These are phyloP conservation scores for Cricetomys ansorgei DNA, from an alignment of 2,113 vertebrate species.

Conservation along the genomic window DNA sequence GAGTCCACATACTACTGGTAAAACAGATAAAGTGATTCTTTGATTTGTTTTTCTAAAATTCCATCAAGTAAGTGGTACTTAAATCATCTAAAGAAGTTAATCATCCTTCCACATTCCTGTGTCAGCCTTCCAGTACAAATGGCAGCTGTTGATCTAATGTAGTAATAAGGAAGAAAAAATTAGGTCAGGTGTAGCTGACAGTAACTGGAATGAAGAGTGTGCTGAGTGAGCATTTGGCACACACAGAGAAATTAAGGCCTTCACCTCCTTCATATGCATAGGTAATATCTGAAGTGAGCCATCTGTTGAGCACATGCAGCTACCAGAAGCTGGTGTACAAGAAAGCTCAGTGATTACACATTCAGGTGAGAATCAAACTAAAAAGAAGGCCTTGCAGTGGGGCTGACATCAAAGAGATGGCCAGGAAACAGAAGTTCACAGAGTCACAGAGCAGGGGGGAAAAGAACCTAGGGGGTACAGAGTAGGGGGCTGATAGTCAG, in stretches of 20 bases:
- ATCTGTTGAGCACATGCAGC: neutral
- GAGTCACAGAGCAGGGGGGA: neutral
- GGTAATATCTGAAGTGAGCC: neutral
- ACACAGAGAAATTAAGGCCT: neutral
- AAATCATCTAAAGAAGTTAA: neutral
- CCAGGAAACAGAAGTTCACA: neutral
- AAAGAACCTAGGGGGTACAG: too few relatives aligned
- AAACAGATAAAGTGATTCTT: slow-evolving; percentile 1
- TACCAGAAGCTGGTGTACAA: neutral
- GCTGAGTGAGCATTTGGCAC: neutral
- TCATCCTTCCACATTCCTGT: neutral
- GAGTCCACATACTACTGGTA: neutral
- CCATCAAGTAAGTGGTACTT: neutral
- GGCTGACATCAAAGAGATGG: neutral
- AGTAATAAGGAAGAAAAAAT: neutral
- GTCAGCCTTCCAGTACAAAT: neutral
- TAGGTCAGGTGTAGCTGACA: neutral
- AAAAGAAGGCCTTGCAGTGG: neutral
- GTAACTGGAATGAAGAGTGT: slow-evolving; percentile 6
- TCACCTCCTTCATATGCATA: neutral
- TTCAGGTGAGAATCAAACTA: neutral
- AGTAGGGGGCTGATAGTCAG: fast-evolving
- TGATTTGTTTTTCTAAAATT: neutral
- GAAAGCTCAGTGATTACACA: neutral
- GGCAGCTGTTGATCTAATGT: neutral